Evolutionary conservation across 2,113 vertebrate species (phyloP), one percentile per base, ranked within the genome.

Genomic region (Paracanthobrama guichenoti): DNA sequence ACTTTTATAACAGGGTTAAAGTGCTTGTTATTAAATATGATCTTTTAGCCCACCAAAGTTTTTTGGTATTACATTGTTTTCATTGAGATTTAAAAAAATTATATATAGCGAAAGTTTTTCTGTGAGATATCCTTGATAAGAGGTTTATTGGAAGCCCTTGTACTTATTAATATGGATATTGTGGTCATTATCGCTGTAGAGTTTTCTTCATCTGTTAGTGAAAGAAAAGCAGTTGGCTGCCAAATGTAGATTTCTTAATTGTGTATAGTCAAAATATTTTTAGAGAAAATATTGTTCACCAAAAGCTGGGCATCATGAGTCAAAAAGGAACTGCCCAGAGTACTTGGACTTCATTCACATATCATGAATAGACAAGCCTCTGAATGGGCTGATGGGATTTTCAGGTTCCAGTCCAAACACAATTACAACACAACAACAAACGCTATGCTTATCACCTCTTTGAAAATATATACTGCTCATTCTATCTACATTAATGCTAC

Each of bases 1-100:
- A 85, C 77, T 74, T 80, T 60, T 80, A 72, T 77, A 77, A 85
- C 72, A 82, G 79, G 86, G 83, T 81, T 72, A 46, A 86, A 77
- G 72, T 46, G 46, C 62, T 53, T 87, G 79, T 62, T 77, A 84
- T 87, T 87, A 81, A 87, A 87, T 67, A 48, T 72, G 60, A 82
- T 64, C 48, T 85, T 81, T 78, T 84, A 72, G 50, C 73, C 74
- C 78, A 84, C 80, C 80, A 73, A 39, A 79, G 44, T 67, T 76
- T 75, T 53, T 69, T 87, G 79, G 44, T 79, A 62, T 78, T 82
- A 82, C 67, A 77, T 87, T 82, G 71, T 26, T 85, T 62, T 78
- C 74, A 81, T 59, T 69, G 57, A 44, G 6, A 73, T 55, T 55
- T n/a, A 12, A 57, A 57, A 62, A 79, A 22, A 24, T 26, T 2